phyloP scores from a whole-genome alignment of 2,888 invertebrate species.

The Bembecia ichneumoniformis region DNA sequence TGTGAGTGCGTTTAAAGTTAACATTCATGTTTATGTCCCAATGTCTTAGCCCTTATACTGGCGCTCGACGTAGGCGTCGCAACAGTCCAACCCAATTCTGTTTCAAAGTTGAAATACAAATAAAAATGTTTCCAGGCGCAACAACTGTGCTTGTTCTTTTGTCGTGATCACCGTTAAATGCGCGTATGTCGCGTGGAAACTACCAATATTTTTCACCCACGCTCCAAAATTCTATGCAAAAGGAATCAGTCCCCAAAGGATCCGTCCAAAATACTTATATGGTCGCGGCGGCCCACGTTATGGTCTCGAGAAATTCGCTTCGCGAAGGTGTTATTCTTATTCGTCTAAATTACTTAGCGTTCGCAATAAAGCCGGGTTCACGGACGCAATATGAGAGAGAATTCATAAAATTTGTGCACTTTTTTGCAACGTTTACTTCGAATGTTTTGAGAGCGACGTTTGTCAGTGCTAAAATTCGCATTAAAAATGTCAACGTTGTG shows the following conservation, averaged over 20 bases:
- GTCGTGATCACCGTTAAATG: slow-evolving; percentile 32
- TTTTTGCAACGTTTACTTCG: slow-evolving; percentile 56
- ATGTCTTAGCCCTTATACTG: slow-evolving; percentile 41
- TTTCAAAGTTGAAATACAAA: slow-evolving; percentile 37
- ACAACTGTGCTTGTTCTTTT: slow-evolving; percentile 32
- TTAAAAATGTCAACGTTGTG: slow-evolving; percentile 47
- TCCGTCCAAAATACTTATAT: slow-evolving; percentile 36
- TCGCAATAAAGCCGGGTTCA: slow-evolving; percentile 54
- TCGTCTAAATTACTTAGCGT: slow-evolving; percentile 58
- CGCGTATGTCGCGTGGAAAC: slow-evolving; percentile 22
- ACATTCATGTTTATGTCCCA: slow-evolving; percentile 54
- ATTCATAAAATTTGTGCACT: slow-evolving; percentile 56
- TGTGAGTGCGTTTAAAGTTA: slow-evolving; percentile 48
- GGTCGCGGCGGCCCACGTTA: slow-evolving; percentile 49
- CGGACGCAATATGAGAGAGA: slow-evolving; percentile 37
- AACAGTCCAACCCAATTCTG: slow-evolving; percentile 31
- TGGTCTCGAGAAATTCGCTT: slow-evolving; percentile 39
- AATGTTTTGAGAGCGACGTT: slow-evolving; percentile 32
- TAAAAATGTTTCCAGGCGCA: slow-evolving; percentile 32
- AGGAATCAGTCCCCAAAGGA: slow-evolving; percentile 28
- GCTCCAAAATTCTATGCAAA: slow-evolving; percentile 45
- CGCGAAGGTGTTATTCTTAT: slow-evolving; percentile 54
- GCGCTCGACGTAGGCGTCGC: slow-evolving; percentile 58
- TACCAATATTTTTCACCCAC: slow-evolving; percentile 54
- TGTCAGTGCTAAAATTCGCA: slow-evolving; percentile 51